Evolutionary conservation across 53 echinoderm and acorn worm genomes (phyloP).

Genomic region (Mesocentrotus franciscanus): DNA sequence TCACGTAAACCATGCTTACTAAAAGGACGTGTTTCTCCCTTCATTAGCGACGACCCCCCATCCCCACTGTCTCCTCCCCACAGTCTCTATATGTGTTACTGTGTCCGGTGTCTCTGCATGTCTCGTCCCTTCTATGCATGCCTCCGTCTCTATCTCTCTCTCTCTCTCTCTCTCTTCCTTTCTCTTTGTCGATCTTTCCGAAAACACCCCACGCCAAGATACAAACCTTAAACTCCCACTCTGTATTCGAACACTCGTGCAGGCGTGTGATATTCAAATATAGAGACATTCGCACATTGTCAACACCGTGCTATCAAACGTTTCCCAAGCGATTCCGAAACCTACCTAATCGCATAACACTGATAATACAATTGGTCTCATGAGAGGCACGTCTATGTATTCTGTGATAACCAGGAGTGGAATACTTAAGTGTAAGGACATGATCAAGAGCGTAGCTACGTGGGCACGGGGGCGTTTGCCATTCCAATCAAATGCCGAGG

Average conservation of each 20-base stretch:
- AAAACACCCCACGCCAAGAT: not conserved
- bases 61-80: too few relatives aligned
- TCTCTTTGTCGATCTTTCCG: not conserved
- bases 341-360: not conserved
- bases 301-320: not conserved
- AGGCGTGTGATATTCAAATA: not conserved
- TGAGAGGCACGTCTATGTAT: not conserved
- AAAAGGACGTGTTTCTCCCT: too few relatives aligned
- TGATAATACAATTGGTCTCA: not conserved
- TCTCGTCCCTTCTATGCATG: too few relatives aligned
- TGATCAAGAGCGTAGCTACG: not conserved
- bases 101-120: too few relatives aligned
- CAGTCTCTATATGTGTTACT: too few relatives aligned
- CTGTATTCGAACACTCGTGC: not conserved
- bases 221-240: not conserved
- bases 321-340: not conserved
- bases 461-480: too few relatives aligned
- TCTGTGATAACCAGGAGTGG: not conserved
- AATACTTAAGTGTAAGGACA: not conserved
- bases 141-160: too few relatives aligned
- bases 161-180: too few relatives aligned
- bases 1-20: too few relatives aligned
- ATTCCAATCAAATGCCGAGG: too few relatives aligned
- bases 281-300: not conserved
- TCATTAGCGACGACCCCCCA: too few relatives aligned